Evolutionary conservation across 2,888 invertebrate genomes (phyloP), one percentile per base, ranked within the genome.

Genomic region (Stegana nigrithorax): DNA sequence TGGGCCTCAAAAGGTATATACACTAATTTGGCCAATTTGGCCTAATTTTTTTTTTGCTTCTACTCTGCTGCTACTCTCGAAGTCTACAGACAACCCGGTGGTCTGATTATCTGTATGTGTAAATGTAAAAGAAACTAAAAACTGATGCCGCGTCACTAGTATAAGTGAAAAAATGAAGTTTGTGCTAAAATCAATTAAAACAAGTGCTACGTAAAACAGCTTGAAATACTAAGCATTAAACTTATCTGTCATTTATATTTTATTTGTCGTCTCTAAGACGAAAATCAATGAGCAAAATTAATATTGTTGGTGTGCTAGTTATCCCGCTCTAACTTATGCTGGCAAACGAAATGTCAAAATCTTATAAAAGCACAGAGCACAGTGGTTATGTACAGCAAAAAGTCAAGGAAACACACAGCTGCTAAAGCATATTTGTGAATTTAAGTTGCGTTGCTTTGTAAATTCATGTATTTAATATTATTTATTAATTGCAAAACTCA

Each of bases 261-360:
- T 21, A 21, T 45, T 21, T 50, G 7, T 6, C 12, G 6, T n/a
- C 25, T 19, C n/a, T 25, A 25, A 67, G 62, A 72, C 69, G 71
- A 78, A 81, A 81, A 79, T 79, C 79, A 81, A 79, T 79, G 70
- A 73, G 65, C 67, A 72, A 72, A 72, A 60, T 17, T 59, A n/a
- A n/a, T 29, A 53, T 53, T 67, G 59, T 59, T 42, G 62, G 60
- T 66, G 60, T 44, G 64, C 44, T 66, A 65, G 59, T 63, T 51
- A 60, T 65, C 63, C 63, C 60, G 25, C 60, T 66, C 56, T 64
- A 61, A 59, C 45, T 12, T 50, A 68, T 60, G 50, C 32, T 42
- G 59, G 32, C 29, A 59, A 61, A 55, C 21, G 44, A 62, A 63
- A 60, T 29, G 39, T 51, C 53, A 45, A 47, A 47, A 47, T 25